phyloP scores from a whole-genome alignment of 2,888 invertebrate genomes.

The Spodoptera exigua region DNA sequence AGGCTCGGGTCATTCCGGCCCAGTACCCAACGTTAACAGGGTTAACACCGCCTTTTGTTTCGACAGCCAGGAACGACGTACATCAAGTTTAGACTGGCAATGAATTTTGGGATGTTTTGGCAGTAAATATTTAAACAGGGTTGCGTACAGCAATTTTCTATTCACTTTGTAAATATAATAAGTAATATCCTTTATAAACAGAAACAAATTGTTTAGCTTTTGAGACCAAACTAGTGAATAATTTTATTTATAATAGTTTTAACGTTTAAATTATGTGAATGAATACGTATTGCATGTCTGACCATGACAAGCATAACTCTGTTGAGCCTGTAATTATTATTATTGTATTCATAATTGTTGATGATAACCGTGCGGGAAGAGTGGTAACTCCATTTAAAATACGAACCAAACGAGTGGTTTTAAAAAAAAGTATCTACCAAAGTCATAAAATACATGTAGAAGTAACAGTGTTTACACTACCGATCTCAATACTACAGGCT shows the following conservation, averaged over 20 bases:
- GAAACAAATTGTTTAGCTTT: background rate
- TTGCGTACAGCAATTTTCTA: slow-evolving; percentile 6
- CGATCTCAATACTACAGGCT: background rate
- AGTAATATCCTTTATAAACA: background rate
- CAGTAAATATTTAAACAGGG: slow-evolving; percentile 22
- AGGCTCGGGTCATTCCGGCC: slow-evolving; percentile 63
- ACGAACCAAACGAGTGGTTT: too few relatives aligned
- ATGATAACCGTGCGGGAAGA: too few relatives aligned
- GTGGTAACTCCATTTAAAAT: too few relatives aligned
- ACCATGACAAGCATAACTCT: too few relatives aligned
- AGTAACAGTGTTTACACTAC: background rate
- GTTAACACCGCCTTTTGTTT: slow-evolving; percentile 67
- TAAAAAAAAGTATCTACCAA: too few relatives aligned
- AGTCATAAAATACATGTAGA: too few relatives aligned
- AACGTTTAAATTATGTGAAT: too few relatives aligned
- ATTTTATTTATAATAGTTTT: too few relatives aligned
- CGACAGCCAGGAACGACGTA: slow-evolving; percentile 24
- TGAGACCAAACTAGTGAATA: too few relatives aligned
- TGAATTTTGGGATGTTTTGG: slow-evolving; percentile 24
- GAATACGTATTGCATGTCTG: too few relatives aligned
- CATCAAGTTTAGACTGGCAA: slow-evolving; percentile 32
- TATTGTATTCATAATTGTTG: too few relatives aligned
- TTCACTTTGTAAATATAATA: background rate
- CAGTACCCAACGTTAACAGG: slow-evolving; percentile 61
- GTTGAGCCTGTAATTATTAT: too few relatives aligned